Evolutionary conservation across 2,888 invertebrate genomes (phyloP).

Genomic region (Hyposoter didymator): DNA sequence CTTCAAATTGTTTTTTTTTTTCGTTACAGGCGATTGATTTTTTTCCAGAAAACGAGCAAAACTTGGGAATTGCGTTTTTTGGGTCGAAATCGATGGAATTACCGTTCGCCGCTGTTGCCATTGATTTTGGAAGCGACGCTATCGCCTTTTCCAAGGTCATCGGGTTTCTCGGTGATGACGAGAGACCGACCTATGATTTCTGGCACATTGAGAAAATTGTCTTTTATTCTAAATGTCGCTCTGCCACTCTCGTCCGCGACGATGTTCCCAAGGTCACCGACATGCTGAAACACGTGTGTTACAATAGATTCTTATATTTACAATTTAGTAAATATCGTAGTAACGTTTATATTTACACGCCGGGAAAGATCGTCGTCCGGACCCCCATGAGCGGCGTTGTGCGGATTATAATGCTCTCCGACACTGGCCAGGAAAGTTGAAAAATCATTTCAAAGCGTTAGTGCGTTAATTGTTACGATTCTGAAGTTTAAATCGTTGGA

Average conservation of each 20-base stretch:
- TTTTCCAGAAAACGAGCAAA: neutral
- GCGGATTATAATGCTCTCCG: constrained; percentile 88
- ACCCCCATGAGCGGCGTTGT: constrained; percentile 85
- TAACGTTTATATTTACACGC: constrained; percentile 79
- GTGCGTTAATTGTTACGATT: neutral
- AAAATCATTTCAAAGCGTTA: constrained; percentile 35
- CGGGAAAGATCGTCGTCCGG: constrained; percentile 83
- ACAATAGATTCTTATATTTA: constrained; percentile 10
- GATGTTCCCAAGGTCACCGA: constrained; percentile 89
- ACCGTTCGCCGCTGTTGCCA: constrained; percentile 88
- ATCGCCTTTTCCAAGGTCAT: constrained; percentile 87
- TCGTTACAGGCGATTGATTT: neutral
- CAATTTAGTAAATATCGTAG: constrained; percentile 27
- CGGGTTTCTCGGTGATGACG: constrained; percentile 88
- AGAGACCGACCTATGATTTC: constrained; percentile 92
- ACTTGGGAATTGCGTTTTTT: constrained; percentile 26
- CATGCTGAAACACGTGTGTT: constrained; percentile 82
- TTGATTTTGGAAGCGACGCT: constrained; percentile 86
- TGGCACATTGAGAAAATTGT: constrained; percentile 87
- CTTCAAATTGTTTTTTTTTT: neutral
- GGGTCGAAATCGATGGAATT: constrained; percentile 45
- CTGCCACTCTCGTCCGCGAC: constrained; percentile 87
- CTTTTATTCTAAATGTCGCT: constrained; percentile 88
- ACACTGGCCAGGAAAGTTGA: constrained; percentile 83
- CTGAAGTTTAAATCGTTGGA: too few species aligned